A percentile compares a stretch with the other conserved stretches of the same genome.
phyloP scores from a whole-genome alignment of 2,888 invertebrate genomes.

The Clistopyga incitator region DNA sequence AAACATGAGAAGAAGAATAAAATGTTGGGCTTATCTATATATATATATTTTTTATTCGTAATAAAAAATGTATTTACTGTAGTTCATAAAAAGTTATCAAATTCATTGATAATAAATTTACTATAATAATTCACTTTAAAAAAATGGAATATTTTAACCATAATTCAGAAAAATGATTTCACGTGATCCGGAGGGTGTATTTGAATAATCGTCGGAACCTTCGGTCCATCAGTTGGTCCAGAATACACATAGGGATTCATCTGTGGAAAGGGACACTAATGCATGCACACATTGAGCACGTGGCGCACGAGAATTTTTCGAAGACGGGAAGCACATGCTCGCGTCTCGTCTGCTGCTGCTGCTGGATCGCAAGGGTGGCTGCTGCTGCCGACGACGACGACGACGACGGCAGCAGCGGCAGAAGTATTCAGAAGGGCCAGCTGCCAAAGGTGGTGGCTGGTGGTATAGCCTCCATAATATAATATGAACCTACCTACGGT shows the following conservation, averaged over 20 bases:
- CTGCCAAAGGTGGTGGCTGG: constrained; percentile 69
- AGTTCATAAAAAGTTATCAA: no score
- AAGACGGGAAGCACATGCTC: constrained; percentile 68
- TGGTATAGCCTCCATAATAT: constrained; percentile 58
- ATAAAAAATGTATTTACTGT: no score
- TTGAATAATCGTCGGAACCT: constrained; percentile 52
- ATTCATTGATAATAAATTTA: no score
- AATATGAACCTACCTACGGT: constrained; percentile 49
- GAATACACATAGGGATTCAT: constrained; percentile 23
- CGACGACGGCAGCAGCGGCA: constrained; percentile 9
- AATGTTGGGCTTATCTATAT: no score
- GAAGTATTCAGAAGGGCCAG: constrained; percentile 69
- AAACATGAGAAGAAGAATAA: not conserved
- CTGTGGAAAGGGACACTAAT: constrained; percentile 21
- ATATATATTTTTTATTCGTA: no score
- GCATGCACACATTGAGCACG: constrained; percentile 60
- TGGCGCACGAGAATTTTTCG: constrained; percentile 62
- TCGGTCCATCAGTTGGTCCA: constrained; percentile 48
- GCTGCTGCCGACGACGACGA: constrained; percentile 14
- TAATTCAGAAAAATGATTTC: no score
- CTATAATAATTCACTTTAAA: no score
- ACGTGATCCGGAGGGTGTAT: constrained; percentile 6
- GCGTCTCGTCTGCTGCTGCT: constrained; percentile 53
- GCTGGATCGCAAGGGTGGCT: constrained; percentile 65
- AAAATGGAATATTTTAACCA: no score